Conservation (phyloP, 2,113 vertebrate species). For the Sinocyclocheilus anophthalmus region DNA sequence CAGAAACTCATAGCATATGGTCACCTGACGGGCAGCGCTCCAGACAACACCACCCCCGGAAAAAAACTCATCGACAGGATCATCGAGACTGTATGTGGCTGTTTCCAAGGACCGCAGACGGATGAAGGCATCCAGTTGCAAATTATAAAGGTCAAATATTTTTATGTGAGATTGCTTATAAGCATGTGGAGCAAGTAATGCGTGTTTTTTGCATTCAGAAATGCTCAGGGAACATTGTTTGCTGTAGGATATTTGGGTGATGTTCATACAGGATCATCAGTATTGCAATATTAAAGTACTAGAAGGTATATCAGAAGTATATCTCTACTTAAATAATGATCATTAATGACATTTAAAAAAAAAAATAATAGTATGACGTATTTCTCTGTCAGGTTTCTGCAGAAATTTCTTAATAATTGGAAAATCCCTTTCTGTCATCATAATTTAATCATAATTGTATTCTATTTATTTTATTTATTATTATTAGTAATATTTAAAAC, state of each 20-base stretch:
- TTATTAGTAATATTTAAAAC: too few species aligned
- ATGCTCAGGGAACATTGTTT: neutral
- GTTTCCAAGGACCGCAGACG: slow-evolving; percentile 97
- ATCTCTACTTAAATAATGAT: too few species aligned
- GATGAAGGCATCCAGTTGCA: slow-evolving; percentile 98
- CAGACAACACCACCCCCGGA: slow-evolving; percentile 95
- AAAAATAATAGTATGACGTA: too few species aligned
- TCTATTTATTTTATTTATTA: too few species aligned
- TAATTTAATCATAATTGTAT: too few species aligned
- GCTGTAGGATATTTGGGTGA: neutral
- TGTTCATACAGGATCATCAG: neutral
- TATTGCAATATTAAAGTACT: neutral
- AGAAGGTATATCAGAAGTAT: too few species aligned
- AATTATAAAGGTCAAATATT: slow-evolving; percentile 91
- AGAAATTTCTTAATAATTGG: too few species aligned
- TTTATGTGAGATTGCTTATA: neutral
- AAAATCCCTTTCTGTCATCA: too few species aligned
- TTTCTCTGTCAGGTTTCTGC: too few species aligned
- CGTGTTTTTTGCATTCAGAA: neutral
- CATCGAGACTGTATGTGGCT: slow-evolving; percentile 99
- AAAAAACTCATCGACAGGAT: slow-evolving; percentile 99
- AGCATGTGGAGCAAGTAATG: neutral
- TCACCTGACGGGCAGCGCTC: slow-evolving; percentile 96
- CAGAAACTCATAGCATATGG: slow-evolving; percentile 99
- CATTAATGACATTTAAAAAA: too few species aligned